Conservation (phyloP, 2,797 vertebrate species). For the Chiroxiphia lanceolata region DNA sequence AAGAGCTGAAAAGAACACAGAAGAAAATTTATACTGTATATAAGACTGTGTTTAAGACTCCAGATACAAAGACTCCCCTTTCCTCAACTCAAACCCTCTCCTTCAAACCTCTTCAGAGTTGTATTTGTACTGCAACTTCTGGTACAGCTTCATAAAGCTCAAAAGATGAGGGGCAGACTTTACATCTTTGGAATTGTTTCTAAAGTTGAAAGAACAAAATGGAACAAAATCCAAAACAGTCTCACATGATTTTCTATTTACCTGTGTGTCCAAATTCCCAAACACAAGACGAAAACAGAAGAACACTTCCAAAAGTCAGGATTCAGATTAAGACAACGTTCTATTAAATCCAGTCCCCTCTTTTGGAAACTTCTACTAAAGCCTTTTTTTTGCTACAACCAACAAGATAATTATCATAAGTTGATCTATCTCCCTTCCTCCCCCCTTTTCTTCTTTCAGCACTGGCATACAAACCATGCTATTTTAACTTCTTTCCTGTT, state of each 20-base stretch:
- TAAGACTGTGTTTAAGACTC: not conserved
- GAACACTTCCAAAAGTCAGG: conserved; percentile 24
- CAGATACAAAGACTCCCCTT: not conserved
- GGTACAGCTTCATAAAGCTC: not conserved
- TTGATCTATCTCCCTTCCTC: conserved; percentile 69
- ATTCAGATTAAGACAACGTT: conserved; percentile 14
- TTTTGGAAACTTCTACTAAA: conserved; percentile 42
- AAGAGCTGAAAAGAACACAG: not conserved
- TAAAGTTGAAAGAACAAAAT: not conserved
- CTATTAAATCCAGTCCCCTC: conserved; percentile 20
- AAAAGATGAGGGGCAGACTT: not conserved
- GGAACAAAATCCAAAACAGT: not conserved
- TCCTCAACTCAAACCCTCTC: not conserved
- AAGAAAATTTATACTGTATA: not conserved
- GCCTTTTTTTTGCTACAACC: conserved; percentile 4
- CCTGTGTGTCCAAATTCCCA: conserved; percentile 5
- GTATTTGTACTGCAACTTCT: not conserved
- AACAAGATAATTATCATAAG: conserved; percentile 61
- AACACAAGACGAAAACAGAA: conserved; percentile 30
- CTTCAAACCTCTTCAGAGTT: not conserved
- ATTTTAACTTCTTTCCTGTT: conserved; percentile 85
- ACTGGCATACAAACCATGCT: conserved; percentile 81
- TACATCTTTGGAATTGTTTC: conserved; percentile 6
- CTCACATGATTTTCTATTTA: conserved; percentile 15
- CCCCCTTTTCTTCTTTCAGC: conserved; percentile 71